Percentiles rank a stretch among this genome's conserved stretches.
Conservation (phyloP, 2,113 vertebrate genomes). For the Diphyllodes magnificus region DNA sequence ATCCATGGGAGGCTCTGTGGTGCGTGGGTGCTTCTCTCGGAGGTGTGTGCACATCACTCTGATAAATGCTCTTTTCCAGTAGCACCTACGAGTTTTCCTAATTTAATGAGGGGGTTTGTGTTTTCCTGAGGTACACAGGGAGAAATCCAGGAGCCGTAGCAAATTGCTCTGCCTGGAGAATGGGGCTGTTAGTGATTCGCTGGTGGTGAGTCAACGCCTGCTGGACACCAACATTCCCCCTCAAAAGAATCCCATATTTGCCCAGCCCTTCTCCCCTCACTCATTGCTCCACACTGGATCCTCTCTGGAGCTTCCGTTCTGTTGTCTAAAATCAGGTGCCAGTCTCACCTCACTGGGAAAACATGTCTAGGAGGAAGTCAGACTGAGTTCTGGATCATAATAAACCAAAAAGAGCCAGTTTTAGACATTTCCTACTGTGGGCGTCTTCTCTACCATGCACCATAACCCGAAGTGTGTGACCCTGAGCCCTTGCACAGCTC, state of each 20-base stretch:
- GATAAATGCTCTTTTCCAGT: not conserved
- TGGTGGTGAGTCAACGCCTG: not conserved
- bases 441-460: too few relatives aligned
- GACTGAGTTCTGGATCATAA: not conserved
- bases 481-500: not conserved
- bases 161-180: not conserved
- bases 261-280: not conserved
- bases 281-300: not conserved
- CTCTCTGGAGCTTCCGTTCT: not conserved
- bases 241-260: not conserved
- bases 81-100: fast-evolving
- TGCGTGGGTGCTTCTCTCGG: fast-evolving
- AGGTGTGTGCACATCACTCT: fast-evolving
- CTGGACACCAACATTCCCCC: not conserved
- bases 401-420: not conserved
- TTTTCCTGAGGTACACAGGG: not conserved
- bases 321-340: not conserved
- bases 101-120: not conserved
- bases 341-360: not conserved
- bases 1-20: fast-evolving
- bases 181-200: fast-evolving
- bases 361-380: not conserved
- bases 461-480: not conserved
- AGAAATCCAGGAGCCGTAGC: not conserved
- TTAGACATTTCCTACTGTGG: not conserved